These are phyloP conservation scores for Digitonthophagus gazella DNA, from an alignment of 2,888 invertebrate species.

Conservation along the genomic window DNA sequence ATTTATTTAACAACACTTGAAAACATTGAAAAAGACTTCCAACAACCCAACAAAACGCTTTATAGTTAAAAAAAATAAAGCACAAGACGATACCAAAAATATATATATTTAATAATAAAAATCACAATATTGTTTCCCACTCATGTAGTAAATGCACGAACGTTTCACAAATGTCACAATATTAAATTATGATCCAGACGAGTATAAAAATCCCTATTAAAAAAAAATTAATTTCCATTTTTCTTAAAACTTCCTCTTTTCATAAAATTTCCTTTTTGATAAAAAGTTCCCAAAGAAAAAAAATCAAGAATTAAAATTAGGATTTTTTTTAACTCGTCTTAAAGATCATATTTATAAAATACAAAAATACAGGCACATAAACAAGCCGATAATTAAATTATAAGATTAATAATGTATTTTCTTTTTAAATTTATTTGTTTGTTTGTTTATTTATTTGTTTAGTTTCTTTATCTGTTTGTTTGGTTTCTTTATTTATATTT, in stretches of 20 bases:
- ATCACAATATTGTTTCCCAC: conserved; percentile 28
- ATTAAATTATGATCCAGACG: no score
- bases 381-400: neutral
- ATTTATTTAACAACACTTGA: neutral
- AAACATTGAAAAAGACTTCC: neutral
- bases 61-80: conserved; percentile 1
- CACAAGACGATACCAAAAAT: conserved; percentile 35
- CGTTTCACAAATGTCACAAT: neutral
- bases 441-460: no score
- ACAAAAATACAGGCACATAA: neutral
- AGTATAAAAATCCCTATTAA: no score
- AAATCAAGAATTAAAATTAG: no score
- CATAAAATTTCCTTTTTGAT: no score
- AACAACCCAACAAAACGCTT: neutral
- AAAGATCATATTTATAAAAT: neutral
- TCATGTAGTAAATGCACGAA: neutral
- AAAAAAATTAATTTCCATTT: neutral
- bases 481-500: no score
- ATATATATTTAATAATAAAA: conserved; percentile 42
- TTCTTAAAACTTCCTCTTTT: no score
- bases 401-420: neutral
- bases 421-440: no score
- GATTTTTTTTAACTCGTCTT: no score
- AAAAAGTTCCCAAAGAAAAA: no score
- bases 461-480: no score